A percentile compares a stretch with the other conserved stretches of the same genome.
phyloP scores from a whole-genome alignment of 2,113 vertebrate genomes.

The Ondatra zibethicus region DNA sequence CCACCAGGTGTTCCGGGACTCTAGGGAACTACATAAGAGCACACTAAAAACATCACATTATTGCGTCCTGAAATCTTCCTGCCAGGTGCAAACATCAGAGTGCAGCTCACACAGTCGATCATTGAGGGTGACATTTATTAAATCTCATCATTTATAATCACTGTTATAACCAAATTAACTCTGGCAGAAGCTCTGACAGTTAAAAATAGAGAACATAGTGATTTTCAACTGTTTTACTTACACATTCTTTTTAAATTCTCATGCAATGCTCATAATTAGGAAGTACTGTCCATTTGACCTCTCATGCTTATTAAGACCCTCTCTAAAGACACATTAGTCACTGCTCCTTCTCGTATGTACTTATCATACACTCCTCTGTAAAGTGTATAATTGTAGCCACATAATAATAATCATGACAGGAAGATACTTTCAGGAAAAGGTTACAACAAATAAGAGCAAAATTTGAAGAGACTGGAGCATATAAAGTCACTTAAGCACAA shows the following conservation, averaged over 20 bases:
- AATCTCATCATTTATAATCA: constrained; percentile 79
- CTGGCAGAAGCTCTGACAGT: constrained; percentile 79
- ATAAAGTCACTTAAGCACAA: constrained; percentile 68
- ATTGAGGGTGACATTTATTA: constrained; percentile 86
- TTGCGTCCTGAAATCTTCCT: not conserved
- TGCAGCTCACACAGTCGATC: constrained; percentile 62
- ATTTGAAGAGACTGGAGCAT: constrained; percentile 56
- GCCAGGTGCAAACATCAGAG: constrained; percentile 62
- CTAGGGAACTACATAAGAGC: constrained; percentile 43
- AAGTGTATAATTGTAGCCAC: constrained; percentile 76
- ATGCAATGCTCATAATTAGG: constrained; percentile 82
- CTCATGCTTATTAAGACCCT: constrained; percentile 71
- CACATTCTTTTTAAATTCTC: constrained; percentile 77
- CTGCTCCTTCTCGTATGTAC: constrained; percentile 68
- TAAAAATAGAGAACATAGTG: constrained; percentile 79
- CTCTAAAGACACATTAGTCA: constrained; percentile 74
- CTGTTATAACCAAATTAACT: constrained; percentile 80
- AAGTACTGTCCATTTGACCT: constrained; percentile 77
- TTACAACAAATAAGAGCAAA: constrained; percentile 63
- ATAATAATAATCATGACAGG: constrained; percentile 65
- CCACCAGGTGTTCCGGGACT: not conserved
- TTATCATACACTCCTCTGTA: constrained; percentile 77
- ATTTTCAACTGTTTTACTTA: constrained; percentile 76
- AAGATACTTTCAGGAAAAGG: constrained; percentile 62
- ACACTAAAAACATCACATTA: not conserved